phyloP scores from a whole-genome alignment of 1,140 invertebrate genomes.

The Delia radicum region DNA sequence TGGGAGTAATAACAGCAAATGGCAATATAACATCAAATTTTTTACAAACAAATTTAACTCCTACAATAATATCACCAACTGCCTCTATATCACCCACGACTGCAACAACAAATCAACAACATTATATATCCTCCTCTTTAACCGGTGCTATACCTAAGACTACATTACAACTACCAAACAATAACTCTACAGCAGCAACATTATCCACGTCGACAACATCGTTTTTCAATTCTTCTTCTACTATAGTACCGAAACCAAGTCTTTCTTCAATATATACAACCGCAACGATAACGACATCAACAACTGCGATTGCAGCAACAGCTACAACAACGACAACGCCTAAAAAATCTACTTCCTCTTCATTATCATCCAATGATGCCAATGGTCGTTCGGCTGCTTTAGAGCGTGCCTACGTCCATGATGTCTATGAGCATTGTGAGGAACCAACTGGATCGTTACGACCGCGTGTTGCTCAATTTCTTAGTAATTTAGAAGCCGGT shows the following conservation, averaged over 20 bases:
- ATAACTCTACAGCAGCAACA: neutral
- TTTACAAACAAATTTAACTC: conserved; percentile 22
- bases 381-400: conserved; percentile 69
- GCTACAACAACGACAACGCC: neutral
- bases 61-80: conserved; percentile 28
- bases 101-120: neutral
- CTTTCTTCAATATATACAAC: neutral
- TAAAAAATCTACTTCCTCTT: neutral
- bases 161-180: neutral
- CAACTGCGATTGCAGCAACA: neutral
- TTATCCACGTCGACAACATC: neutral
- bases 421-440: conserved; percentile 86
- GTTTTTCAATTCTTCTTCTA: neutral
- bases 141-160: conserved; percentile 6
- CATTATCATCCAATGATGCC: conserved; percentile 40
- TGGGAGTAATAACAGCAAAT: conserved; percentile 37
- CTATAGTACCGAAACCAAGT: neutral
- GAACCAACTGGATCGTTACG: conserved; percentile 73
- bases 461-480: conserved; percentile 83
- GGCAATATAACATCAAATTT: neutral
- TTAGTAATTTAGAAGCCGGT: conserved; percentile 83
- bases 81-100: neutral
- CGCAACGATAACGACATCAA: conserved; percentile 30
- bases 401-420: conserved; percentile 92
- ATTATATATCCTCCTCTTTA: neutral